A percentile compares a stretch with the other conserved stretches of the same genome.
phyloP scores from a whole-genome alignment of 2,113 vertebrate genomes.

The Phyllostomus hastatus region DNA sequence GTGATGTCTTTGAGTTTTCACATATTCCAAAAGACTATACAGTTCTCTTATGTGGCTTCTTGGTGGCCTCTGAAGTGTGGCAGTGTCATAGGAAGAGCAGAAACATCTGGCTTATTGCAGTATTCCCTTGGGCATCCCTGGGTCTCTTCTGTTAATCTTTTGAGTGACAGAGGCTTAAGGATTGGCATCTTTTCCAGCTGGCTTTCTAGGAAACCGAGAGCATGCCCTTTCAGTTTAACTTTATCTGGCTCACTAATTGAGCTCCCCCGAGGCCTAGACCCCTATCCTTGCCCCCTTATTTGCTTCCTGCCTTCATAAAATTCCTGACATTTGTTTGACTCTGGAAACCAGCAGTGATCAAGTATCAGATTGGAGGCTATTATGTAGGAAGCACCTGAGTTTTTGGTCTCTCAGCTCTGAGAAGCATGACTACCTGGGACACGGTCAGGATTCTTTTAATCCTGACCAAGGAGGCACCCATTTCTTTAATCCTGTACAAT shows the following conservation, averaged over 20 bases:
- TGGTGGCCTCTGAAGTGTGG: slow-evolving; percentile 21
- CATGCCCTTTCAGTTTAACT: slow-evolving; percentile 56
- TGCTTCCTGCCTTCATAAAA: slow-evolving; percentile 70
- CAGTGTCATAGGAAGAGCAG: neutral
- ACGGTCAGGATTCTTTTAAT: slow-evolving; percentile 44
- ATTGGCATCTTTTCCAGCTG: slow-evolving; percentile 66
- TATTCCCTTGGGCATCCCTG: slow-evolving; percentile 40
- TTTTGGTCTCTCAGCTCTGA: neutral
- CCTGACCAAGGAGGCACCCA: neutral
- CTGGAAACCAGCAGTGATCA: slow-evolving; percentile 60
- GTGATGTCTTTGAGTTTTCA: neutral
- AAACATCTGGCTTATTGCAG: slow-evolving; percentile 58
- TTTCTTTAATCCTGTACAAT: slow-evolving; percentile 52
- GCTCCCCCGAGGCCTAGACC: slow-evolving; percentile 63
- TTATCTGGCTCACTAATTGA: slow-evolving; percentile 72
- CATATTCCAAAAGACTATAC: neutral
- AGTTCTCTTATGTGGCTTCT: neutral
- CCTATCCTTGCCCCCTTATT: slow-evolving; percentile 53
- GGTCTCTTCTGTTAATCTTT: slow-evolving; percentile 69
- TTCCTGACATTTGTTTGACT: slow-evolving; percentile 68
- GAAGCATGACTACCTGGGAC: slow-evolving; percentile 38
- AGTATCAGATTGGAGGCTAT: slow-evolving; percentile 57
- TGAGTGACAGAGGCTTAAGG: slow-evolving; percentile 68
- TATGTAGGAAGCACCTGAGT: slow-evolving; percentile 69
- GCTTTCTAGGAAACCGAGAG: slow-evolving; percentile 68